These are phyloP conservation scores for Trypoxylus dichotomus DNA, from an alignment of 1,140 invertebrate species.

Conservation along the genomic window DNA sequence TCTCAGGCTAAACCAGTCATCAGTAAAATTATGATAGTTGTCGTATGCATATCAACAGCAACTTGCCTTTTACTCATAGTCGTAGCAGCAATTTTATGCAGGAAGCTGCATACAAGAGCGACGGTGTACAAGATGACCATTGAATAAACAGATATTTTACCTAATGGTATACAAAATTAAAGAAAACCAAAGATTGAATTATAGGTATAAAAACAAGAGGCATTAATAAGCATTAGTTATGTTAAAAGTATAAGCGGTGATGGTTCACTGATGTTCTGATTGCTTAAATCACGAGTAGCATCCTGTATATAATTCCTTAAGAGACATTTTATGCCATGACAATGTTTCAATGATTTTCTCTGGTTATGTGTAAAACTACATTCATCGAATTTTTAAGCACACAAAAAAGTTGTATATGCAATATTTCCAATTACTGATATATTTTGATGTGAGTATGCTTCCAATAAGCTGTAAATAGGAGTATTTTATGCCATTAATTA, in stretches of 20 bases:
- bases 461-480: too few relatives aligned
- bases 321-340: too few relatives aligned
- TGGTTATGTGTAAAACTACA: too few relatives aligned
- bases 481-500: too few relatives aligned
- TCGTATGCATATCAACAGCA: not conserved
- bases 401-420: too few relatives aligned
- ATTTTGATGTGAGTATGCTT: too few relatives aligned
- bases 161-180: not conserved
- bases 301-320: too few relatives aligned
- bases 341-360: too few relatives aligned
- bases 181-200: not conserved
- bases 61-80: not conserved
- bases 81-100: not conserved
- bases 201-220: not conserved
- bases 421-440: too few relatives aligned
- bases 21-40: not conserved
- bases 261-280: too few relatives aligned
- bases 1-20: not conserved
- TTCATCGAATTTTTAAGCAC: too few relatives aligned
- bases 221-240: not conserved
- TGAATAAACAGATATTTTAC: not conserved
- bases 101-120: not conserved
- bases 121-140: slow-evolving; percentile 5
- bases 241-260: not conserved
- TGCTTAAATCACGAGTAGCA: too few relatives aligned